Percentiles rank a stretch among this genome's conserved stretches.
These are phyloP conservation scores for Sylvietta virens DNA, from an alignment of 2,113 vertebrate species.

Conservation along the genomic window DNA sequence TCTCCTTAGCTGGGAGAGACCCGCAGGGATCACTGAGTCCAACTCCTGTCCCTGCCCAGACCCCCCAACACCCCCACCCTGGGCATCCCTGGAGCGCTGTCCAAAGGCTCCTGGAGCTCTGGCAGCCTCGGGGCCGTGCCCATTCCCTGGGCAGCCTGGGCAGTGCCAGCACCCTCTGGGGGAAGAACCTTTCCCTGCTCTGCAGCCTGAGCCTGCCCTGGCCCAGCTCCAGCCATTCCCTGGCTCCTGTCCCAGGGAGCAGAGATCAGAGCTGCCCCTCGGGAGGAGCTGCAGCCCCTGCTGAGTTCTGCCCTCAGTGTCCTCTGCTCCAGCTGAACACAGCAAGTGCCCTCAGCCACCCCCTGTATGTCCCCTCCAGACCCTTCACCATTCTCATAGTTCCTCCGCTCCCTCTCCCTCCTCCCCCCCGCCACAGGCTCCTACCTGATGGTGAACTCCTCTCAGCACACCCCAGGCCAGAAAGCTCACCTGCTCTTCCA, in stretches of 20 bases:
- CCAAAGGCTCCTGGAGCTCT: background rate
- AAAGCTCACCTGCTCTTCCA: constrained; percentile 88
- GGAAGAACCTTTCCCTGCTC: background rate
- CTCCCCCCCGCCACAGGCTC: constrained; percentile 75
- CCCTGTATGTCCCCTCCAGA: background rate
- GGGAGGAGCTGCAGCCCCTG: background rate
- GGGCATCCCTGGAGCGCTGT: background rate
- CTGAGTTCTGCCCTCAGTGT: background rate
- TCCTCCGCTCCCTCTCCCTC: background rate
- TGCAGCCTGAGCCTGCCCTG: background rate
- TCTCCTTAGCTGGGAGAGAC: background rate
- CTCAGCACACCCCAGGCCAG: constrained; percentile 87
- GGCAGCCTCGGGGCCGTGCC: background rate
- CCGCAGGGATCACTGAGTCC: background rate
- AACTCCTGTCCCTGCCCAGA: background rate
- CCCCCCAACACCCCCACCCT: rapidly evolving
- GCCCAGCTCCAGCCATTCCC: background rate
- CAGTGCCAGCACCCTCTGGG: background rate
- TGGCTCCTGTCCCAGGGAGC: background rate
- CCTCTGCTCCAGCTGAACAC: background rate
- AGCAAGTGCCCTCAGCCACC: background rate
- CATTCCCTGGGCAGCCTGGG: background rate
- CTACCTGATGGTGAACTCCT: constrained; percentile 95
- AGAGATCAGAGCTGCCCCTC: rapidly evolving
- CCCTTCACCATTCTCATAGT: background rate